A percentile compares a stretch with the other conserved stretches of the same genome.
Evolutionary conservation across 2,113 vertebrate species (phyloP).

Genomic region (Malaclemys terrapin): DNA sequence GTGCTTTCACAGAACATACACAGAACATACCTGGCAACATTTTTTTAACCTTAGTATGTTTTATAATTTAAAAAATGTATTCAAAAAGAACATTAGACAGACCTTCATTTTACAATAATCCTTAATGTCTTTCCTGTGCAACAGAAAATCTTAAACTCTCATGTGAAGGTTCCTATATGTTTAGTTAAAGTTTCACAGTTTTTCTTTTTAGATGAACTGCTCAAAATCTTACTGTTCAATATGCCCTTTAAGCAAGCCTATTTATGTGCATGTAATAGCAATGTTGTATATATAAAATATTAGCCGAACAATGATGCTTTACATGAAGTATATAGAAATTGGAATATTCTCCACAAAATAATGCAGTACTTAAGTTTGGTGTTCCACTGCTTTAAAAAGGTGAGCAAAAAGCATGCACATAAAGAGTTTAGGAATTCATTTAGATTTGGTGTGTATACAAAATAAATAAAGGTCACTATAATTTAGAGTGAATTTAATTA

Average conservation of each 20-base stretch:
- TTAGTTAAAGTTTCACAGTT: conserved; percentile 37
- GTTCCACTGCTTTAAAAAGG: not conserved
- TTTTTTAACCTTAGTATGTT: conserved; percentile 47
- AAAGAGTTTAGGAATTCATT: not conserved
- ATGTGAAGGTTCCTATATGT: conserved; percentile 13
- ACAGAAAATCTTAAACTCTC: conserved; percentile 25
- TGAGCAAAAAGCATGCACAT: not conserved
- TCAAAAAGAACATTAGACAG: conserved; percentile 51
- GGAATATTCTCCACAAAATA: not conserved
- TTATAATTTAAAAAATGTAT: conserved; percentile 48
- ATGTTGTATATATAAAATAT: accelerated
- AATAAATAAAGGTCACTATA: conserved; percentile 45
- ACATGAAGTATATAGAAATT: not conserved
- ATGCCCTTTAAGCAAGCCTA: not conserved
- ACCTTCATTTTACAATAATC: conserved; percentile 43
- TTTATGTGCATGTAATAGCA: not conserved
- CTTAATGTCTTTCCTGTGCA: conserved; percentile 37
- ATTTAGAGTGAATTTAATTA: conserved; percentile 1
- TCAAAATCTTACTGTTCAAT: not conserved
- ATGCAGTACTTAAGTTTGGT: not conserved
- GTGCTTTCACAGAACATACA: conserved; percentile 74
- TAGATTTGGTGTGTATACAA: not conserved
- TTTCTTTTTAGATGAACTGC: not conserved
- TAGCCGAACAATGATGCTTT: not conserved
- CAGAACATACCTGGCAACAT: conserved; percentile 54